Conservation (phyloP, 2,888 invertebrate species). For the Caenorhabditis sinica region DNA sequence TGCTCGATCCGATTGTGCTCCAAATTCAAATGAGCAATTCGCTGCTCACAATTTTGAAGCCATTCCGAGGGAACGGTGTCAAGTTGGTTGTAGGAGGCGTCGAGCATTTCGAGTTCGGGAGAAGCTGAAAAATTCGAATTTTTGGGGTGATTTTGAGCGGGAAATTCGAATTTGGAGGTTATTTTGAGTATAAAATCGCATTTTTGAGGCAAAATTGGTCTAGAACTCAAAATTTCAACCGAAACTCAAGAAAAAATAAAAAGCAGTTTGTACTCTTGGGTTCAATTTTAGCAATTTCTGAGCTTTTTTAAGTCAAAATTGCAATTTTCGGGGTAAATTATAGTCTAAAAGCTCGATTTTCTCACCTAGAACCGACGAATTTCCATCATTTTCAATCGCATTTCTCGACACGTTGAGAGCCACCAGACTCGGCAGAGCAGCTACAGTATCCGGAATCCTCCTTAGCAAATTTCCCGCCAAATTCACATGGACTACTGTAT, state of each 20-base stretch:
- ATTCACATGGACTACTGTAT: constrained; percentile 76
- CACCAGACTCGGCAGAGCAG: constrained; percentile 71
- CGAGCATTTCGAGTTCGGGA: constrained; percentile 66
- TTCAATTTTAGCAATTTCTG: too few relatives aligned
- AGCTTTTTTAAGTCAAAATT: neutral
- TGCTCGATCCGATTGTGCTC: constrained; percentile 70
- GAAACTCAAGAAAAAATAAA: too few relatives aligned
- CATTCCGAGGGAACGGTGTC: constrained; percentile 61
- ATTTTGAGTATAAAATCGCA: neutral
- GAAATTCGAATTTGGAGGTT: neutral
- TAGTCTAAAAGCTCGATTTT: too few relatives aligned
- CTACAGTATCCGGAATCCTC: constrained; percentile 74
- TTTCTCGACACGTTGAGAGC: constrained; percentile 78
- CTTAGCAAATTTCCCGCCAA: constrained; percentile 74
- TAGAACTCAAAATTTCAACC: too few relatives aligned
- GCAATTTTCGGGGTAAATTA: neutral
- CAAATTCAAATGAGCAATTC: constrained; percentile 67
- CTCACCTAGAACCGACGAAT: constrained; percentile 64
- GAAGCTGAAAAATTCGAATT: constrained; percentile 70
- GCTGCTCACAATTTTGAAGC: constrained; percentile 53
- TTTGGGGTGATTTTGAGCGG: too few relatives aligned
- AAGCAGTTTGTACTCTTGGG: too few relatives aligned
- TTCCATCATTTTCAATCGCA: constrained; percentile 61
- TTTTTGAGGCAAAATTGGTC: neutral
- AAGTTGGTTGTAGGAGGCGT: constrained; percentile 62